Evolutionary conservation across 2,113 vertebrate species (phyloP), one percentile per base, ranked within the genome.

Genomic region (Sardina pilchardus): DNA sequence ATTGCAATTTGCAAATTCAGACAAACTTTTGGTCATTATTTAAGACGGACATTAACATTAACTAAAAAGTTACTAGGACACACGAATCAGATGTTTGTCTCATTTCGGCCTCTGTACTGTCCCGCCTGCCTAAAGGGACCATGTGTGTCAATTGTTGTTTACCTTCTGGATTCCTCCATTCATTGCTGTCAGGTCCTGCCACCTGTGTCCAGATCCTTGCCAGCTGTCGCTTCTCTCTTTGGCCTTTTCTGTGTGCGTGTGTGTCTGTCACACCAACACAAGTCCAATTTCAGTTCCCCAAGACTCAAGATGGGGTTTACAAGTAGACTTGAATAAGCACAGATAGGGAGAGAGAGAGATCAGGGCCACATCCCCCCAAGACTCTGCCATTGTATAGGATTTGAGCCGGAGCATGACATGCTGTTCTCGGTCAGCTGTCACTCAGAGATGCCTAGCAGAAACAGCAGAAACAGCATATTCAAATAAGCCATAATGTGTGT

Each of bases 201-300:
- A 93, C 91, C 90, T 89, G 90, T 89, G 89, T 56, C 82, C 48
- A 82, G 75, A 47, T 10, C 21, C 80, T 1, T 50, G 85, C 83
- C 93, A 93, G 92, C 93, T 94, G 93, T 85, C 82, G 1, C 2
- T 12, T 21, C 47, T 34, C 82, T 50, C 82, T 86, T 50, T 30
- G n/a, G 78, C 84, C 30, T 82, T 83, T 34, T 71, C 43, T 80
- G 9, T 56, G 9, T 56, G 80, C 89, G 59, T 84, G 48, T 21
- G 50, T 63, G 30, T 16, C 71, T 17, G 30, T 78, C 34, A 78
- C 26, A 34, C 12, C 0, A 34, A 2, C 71, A 71, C n/a, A 5
- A 75, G 21, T 63, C 59, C 59, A n/a, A 3, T 63, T 1, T n/a
- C n/a, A 24, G n/a, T 63, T 26, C 59, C 59, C n/a, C 59, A 26